These are phyloP conservation scores for Coecobrya sp. DNA, from an alignment of 2,888 invertebrate genomes.

Conservation along the genomic window DNA sequence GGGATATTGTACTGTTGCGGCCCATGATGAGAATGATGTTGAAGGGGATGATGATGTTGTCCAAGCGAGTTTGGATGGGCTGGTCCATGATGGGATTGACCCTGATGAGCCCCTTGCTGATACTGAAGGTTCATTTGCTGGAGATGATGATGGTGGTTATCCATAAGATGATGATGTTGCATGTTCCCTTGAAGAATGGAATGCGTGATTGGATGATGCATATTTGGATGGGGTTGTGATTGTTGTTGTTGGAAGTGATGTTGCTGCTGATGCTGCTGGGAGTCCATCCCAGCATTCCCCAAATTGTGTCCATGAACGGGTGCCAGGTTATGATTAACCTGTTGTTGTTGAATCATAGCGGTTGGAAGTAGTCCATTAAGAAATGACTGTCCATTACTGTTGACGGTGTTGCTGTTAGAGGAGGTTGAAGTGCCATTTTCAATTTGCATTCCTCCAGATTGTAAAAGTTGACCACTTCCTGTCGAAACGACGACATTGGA, in stretches of 20 bases:
- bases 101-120: slow-evolving; percentile 51
- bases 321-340: neutral
- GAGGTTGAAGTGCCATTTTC: neutral
- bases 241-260: too few relatives aligned
- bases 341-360: slow-evolving; percentile 9
- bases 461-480: neutral
- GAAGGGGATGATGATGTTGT: slow-evolving; percentile 53
- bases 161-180: slow-evolving; percentile 68
- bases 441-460: neutral
- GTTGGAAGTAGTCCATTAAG: slow-evolving; percentile 3
- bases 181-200: neutral
- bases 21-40: too few relatives aligned
- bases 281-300: slow-evolving; percentile 30
- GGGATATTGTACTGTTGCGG: slow-evolving; percentile 55
- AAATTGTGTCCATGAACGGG: slow-evolving; percentile 35
- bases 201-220: slow-evolving; percentile 3
- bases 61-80: slow-evolving; percentile 24
- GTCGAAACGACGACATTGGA: slow-evolving; percentile 11
- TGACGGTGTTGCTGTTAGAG: neutral
- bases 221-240: too few relatives aligned
- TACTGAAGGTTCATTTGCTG: slow-evolving; percentile 37
- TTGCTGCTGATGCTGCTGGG: slow-evolving; percentile 53
- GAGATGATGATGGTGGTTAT: slow-evolving; percentile 55
- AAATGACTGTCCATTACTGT: neutral
- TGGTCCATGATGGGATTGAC: neutral